Conservation (phyloP, 1,140 invertebrate genomes). For the Tenebrio molitor region DNA sequence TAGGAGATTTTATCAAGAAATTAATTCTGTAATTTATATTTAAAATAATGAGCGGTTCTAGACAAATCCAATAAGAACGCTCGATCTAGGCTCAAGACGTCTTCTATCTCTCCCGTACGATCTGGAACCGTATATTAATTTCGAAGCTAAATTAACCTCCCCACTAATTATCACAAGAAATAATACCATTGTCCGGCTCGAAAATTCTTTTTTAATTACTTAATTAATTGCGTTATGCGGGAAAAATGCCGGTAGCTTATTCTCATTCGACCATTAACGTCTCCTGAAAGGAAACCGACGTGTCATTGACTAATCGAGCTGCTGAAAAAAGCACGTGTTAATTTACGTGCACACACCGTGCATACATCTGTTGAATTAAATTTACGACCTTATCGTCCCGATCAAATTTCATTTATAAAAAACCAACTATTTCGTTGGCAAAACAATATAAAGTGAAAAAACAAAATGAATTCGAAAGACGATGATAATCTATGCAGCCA, state of each 20-base stretch:
- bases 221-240: conserved; percentile 15
- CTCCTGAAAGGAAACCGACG: conserved; percentile 15
- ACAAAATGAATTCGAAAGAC: too few species aligned
- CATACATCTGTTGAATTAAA: conserved; percentile 38
- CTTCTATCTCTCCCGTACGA: not conserved
- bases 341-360: conserved; percentile 31
- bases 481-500: too few species aligned
- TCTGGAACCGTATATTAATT: conserved; percentile 14
- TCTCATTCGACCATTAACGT: conserved; percentile 4
- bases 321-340: conserved; percentile 35
- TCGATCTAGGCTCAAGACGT: not conserved
- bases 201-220: conserved; percentile 29
- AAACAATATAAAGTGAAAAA: conserved; percentile 4
- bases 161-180: conserved; percentile 18
- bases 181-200: conserved; percentile 18
- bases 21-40: conserved; percentile 35
- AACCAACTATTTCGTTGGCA: not conserved
- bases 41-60: conserved; percentile 31
- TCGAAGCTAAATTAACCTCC: conserved; percentile 25
- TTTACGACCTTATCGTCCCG: conserved; percentile 12
- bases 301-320: conserved; percentile 27
- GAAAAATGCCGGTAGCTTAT: conserved; percentile 34
- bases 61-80: conserved; percentile 9
- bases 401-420: conserved; percentile 28
- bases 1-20: conserved; percentile 33